Base-by-base conservation (phyloP, 1,140 invertebrate genomes). In the Cydia fagiglandana region DNA sequence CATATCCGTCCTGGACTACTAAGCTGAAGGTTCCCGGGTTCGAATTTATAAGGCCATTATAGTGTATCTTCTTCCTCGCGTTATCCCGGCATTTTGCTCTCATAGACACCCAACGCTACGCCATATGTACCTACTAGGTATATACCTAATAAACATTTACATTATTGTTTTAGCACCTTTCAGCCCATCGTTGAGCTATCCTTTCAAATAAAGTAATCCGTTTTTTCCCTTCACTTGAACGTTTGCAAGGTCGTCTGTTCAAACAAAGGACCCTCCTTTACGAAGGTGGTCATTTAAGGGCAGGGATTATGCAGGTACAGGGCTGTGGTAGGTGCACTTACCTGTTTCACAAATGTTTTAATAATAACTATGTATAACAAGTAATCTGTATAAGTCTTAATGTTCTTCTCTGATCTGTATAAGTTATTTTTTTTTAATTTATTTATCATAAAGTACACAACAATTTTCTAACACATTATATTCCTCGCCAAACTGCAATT, bases 121-220 rank as follows among this genome's bases (percentile, higher is more conserved):
- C n/a, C n/a, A n/a, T n/a, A n/a, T n/a, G n/a, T n/a, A 38, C 34
- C 30, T 38, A 38, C 34, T 30, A 30, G 30, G 30, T 30, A 30
- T 30, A 30, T 7, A n/a, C n/a, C n/a, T n/a, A 38, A 38, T 38
- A 38, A 38, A 38, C 34, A 13, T 50, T 50, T 0, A 17, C 0
- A 0, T 56, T 56, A 56, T 56, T 56, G 6, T 56, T 56, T 56
- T 7, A 56, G n/a, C 53, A n/a, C 53, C 5, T 2, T 56, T 7
- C n/a, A 56, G 15, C 53, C 53, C 53, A 56, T 56, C 53, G n/a
- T 56, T 50, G 1, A 3, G 34, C 34, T 34, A 5, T 34, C 50
- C n/a, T 56, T 56, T 56, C n/a, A 56, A n/a, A 56, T 24, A 61
- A 61, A 53, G 50, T n/a, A 17, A 53, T 56, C 53, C 53, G 56